Evolutionary conservation across 1,140 invertebrate genomes (phyloP), one percentile per base, ranked within the genome.

Genomic region (Proctacanthus coquilletti): DNA sequence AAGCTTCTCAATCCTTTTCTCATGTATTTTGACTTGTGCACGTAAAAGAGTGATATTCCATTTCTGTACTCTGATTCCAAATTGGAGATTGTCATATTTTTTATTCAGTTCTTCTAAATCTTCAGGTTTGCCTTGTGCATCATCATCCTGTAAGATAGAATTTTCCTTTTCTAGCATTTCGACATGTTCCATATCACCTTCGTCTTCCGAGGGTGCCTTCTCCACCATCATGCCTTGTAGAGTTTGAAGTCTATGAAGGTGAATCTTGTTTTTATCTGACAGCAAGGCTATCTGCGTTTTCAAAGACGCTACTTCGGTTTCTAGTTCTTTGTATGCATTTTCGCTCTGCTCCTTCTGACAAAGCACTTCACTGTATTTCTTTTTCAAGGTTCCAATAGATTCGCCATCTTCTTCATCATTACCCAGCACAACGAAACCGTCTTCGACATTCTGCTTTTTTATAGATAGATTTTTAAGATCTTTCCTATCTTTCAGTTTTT

Each of bases 41-140:
- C 61, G 50, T 11, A 62, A 36, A 13, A 58, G 42, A 13, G 51
- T 52, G 30, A 67, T 56, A 50, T 67, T 68, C 1, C 48, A 53
- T 11, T 59, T 56, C 13, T 70, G 45, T 11, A 51, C 40, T 41
- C 69, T 63, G 14, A 66, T 62, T 49, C 63, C 53, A 18, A 48
- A 44, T 5, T 55, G 50, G 18, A 69, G 53, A 34, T 67, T 57
- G 5, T 62, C 53, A 42, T 72, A 69, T 13, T 67, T 50, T 15
- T 54, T 56, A 45, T 66, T 65, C 13, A 77, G 49, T 10, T 63
- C 49, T 45, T 70, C 68, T 41, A 65, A 65, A 43, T 34, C 17
- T 5, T 6, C 30, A 30, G 9, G 18, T 19, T 30, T 23, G 5
- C 11, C 13, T 4, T 15, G 11, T 29, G 20, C 14, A 5, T 27